Percentiles rank a stretch among this genome's conserved stretches.
Conservation (phyloP, 2,797 vertebrate species). For the Micrastur ruficollis region DNA sequence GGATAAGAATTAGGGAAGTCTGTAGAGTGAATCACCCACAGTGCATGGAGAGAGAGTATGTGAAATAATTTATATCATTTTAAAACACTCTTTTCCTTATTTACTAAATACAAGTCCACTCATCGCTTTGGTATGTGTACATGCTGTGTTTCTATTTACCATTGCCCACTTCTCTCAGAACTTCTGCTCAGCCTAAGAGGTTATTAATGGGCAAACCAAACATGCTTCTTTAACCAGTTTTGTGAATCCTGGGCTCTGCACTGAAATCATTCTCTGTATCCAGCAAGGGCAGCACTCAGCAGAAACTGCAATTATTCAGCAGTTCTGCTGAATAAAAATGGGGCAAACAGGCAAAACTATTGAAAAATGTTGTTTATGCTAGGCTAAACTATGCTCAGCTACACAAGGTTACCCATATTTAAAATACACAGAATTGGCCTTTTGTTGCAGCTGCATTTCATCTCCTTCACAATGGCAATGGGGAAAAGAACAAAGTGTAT, state of each 20-base stretch:
- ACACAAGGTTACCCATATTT: neutral
- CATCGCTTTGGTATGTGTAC: neutral
- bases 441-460: neutral
- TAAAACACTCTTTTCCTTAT: neutral
- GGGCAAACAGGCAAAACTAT: neutral
- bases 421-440: neutral
- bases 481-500: neutral
- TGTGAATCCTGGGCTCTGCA: neutral
- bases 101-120: neutral
- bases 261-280: neutral
- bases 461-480: neutral
- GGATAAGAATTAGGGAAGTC: neutral
- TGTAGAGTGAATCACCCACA: neutral
- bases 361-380: neutral
- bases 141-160: neutral
- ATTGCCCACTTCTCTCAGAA: neutral
- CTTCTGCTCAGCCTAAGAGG: neutral
- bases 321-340: neutral
- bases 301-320: neutral
- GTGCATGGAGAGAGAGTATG: neutral
- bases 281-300: neutral
- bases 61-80: neutral
- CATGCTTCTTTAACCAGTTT: neutral
- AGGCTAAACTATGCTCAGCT: neutral
- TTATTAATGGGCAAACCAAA: neutral